Percentiles rank a stretch among this genome's conserved stretches.
Conservation (phyloP, 2,113 vertebrate genomes). For the Chaetops frenatus region DNA sequence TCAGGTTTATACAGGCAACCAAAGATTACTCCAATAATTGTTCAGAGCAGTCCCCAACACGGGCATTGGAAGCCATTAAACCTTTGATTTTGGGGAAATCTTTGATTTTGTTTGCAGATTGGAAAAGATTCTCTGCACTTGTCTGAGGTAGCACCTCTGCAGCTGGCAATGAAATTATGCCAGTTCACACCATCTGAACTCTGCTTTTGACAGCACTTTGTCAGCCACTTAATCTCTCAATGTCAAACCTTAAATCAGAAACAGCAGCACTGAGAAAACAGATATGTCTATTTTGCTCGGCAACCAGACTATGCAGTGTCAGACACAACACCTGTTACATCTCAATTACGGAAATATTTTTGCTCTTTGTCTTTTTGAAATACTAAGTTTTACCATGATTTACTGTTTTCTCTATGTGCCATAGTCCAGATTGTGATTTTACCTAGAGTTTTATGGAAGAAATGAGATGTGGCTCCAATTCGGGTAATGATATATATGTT, state of each 20-base stretch:
- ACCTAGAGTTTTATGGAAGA: background rate
- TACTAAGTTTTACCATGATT: background rate
- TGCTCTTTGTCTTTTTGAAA: background rate
- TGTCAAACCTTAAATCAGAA: constrained; percentile 15
- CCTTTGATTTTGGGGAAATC: background rate
- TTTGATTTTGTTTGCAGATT: background rate
- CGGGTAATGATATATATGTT: background rate
- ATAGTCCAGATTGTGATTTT: background rate
- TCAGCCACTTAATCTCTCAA: background rate
- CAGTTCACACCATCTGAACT: background rate
- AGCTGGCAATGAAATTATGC: background rate
- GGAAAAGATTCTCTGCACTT: background rate
- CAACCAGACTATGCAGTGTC: background rate
- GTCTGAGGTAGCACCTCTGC: background rate
- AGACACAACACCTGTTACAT: background rate
- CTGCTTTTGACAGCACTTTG: background rate
- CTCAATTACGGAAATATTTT: background rate
- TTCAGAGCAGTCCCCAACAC: background rate
- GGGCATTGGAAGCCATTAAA: background rate
- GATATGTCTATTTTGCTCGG: background rate
- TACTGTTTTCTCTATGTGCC: background rate
- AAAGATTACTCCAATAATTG: background rate
- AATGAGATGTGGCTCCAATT: background rate
- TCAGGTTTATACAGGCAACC: background rate
- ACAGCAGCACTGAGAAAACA: background rate